These are phyloP conservation scores for Aythya baeri DNA, from an alignment of 2,113 vertebrate genomes.

Conservation along the genomic window DNA sequence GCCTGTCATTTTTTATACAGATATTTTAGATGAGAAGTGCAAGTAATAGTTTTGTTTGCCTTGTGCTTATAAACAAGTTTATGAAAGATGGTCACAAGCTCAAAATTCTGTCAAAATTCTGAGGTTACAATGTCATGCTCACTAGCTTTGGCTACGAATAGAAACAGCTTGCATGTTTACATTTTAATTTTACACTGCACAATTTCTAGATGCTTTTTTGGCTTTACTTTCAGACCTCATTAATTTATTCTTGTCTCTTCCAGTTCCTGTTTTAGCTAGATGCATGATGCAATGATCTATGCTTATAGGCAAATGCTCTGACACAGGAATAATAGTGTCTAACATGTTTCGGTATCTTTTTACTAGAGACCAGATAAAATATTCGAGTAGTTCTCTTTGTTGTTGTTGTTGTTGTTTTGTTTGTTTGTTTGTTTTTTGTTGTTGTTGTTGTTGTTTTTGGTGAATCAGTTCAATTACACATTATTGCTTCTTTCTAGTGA, in stretches of 20 bases:
- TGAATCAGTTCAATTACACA: not conserved
- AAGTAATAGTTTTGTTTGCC: not conserved
- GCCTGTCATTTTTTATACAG: not conserved
- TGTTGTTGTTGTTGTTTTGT: no score
- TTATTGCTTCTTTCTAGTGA: not conserved
- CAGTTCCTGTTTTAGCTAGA: not conserved
- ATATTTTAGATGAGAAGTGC: not conserved
- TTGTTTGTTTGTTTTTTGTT: no score
- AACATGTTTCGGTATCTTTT: not conserved
- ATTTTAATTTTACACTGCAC: conserved; percentile 6
- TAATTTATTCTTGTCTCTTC: not conserved
- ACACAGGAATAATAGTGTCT: not conserved
- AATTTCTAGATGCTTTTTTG: conserved; percentile 34
- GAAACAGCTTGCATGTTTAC: conserved; percentile 10
- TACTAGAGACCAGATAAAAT: not conserved
- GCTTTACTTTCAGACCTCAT: not conserved
- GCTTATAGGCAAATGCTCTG: not conserved
- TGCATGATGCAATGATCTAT: not conserved
- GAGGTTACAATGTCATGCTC: not conserved
- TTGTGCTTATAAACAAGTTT: not conserved
- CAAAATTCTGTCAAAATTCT: not conserved
- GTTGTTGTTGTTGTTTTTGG: no score
- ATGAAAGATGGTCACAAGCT: not conserved
- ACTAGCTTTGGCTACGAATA: conserved; percentile 15
- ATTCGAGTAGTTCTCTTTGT: not conserved